phyloP scores from a whole-genome alignment of 2,797 vertebrate species.

The Sarcoramphus papa region DNA sequence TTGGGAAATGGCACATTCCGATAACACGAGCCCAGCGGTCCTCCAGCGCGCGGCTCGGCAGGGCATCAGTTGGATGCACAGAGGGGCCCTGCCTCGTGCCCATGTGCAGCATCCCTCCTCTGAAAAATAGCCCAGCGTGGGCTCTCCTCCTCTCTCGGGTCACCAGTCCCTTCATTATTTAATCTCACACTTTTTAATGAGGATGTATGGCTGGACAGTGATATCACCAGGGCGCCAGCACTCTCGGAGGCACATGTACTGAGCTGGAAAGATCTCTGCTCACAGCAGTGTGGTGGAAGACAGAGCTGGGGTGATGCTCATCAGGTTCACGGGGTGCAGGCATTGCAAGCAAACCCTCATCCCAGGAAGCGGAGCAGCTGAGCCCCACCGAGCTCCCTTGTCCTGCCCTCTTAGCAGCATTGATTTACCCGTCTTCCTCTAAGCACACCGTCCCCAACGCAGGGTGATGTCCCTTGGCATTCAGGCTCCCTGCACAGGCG shows the following conservation, averaged over 20 bases:
- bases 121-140: rapidly evolving
- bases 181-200: background rate
- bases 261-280: background rate
- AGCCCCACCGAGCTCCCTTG: background rate
- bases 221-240: background rate
- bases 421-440: background rate
- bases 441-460: rapidly evolving
- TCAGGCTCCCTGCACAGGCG: background rate
- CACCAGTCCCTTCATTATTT: background rate
- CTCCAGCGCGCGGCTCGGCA: rapidly evolving
- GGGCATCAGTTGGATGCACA: background rate
- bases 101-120: background rate
- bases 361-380: background rate
- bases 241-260: rapidly evolving
- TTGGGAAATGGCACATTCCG: background rate
- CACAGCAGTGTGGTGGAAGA: background rate
- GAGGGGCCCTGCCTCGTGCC: background rate
- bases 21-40: background rate
- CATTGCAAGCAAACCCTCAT: background rate
- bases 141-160: background rate
- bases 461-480: background rate
- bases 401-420: background rate
- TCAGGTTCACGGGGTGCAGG: background rate
- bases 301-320: background rate
- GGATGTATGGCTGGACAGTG: background rate